These are phyloP conservation scores for Valencia hispanica DNA, from an alignment of 2,797 vertebrate genomes.

Conservation along the genomic window DNA sequence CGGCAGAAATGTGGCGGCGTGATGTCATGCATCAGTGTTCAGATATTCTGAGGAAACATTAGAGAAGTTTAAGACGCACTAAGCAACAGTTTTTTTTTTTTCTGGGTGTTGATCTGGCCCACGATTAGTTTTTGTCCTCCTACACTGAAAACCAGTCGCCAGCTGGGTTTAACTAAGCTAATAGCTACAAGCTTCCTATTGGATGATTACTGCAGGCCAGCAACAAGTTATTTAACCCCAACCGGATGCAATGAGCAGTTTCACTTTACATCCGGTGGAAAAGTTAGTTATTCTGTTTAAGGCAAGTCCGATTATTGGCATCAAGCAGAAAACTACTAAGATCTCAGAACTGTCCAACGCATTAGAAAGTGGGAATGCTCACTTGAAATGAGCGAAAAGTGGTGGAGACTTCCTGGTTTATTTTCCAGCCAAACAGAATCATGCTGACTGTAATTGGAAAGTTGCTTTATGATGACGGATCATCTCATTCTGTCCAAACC, in stretches of 20 bases:
- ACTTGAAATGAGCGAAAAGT: no score
- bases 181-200: no score
- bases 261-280: no score
- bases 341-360: no score
- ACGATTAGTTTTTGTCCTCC: not conserved
- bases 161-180: no score
- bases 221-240: no score
- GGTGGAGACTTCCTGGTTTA: not conserved
- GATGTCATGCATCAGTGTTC: not conserved
- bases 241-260: no score
- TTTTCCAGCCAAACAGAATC: not conserved
- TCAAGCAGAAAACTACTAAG: no score
- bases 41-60: not conserved
- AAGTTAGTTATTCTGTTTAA: no score
- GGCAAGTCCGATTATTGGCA: no score
- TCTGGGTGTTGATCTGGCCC: not conserved
- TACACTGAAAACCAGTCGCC: not conserved
- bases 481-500: not conserved
- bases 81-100: not conserved
- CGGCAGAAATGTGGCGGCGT: not conserved
- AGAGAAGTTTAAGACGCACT: not conserved
- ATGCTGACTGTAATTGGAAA: not conserved
- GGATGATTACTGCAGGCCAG: no score
- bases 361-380: no score
- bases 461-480: not conserved